Conservation (phyloP, 1,140 invertebrate genomes). For the Drosophila truncata region DNA sequence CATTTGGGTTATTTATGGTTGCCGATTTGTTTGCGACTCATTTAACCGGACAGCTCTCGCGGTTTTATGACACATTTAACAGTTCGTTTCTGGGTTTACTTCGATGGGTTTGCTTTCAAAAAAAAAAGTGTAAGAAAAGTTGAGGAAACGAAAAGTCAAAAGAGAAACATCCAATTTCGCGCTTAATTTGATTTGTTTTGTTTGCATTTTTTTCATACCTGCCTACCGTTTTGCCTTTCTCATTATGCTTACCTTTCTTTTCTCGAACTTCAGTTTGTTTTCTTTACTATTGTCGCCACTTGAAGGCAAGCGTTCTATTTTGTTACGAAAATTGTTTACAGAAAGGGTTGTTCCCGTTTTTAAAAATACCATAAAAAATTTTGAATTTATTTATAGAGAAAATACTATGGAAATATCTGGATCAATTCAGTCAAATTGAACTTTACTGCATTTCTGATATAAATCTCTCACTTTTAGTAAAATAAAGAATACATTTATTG, state of each 20-base stretch:
- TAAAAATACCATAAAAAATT: not conserved
- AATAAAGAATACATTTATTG: not conserved
- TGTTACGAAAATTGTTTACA: not conserved
- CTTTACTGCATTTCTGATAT: no score
- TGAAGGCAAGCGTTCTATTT: not conserved
- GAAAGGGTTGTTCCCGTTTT: not conserved
- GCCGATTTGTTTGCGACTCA: conserved; percentile 75
- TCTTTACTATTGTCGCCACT: conserved; percentile 19
- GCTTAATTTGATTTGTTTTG: conserved; percentile 67
- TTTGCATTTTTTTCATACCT: conserved; percentile 7
- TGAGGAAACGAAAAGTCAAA: conserved; percentile 11
- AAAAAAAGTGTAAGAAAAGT: conserved; percentile 14
- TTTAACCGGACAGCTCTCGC: conserved; percentile 61
- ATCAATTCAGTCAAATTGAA: not conserved
- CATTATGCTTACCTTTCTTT: conserved; percentile 9
- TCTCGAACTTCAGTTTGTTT: not conserved
- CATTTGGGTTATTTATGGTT: conserved; percentile 79
- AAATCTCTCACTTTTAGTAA: no score
- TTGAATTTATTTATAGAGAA: not conserved
- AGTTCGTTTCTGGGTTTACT: conserved; percentile 41
- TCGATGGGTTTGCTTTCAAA: conserved; percentile 25
- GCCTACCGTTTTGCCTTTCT: conserved; percentile 11
- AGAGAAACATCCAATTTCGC: conserved; percentile 65
- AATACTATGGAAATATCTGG: fast-evolving
- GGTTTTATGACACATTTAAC: conserved; percentile 76